These are phyloP conservation scores for Phaonia tiefii DNA, from an alignment of 2,888 invertebrate genomes.

Conservation along the genomic window DNA sequence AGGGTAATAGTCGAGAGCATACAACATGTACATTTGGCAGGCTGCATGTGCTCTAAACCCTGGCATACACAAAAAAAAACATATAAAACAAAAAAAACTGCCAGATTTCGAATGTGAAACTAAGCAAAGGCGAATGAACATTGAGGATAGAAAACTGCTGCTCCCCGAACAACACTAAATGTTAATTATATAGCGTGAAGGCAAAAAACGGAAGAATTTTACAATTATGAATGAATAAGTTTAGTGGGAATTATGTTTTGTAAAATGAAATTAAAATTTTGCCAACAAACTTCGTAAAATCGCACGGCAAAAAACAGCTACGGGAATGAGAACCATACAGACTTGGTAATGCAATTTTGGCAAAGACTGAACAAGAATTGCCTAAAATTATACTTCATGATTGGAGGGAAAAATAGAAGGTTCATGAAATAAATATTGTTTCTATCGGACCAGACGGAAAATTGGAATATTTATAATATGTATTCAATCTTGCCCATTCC, in stretches of 20 bases:
- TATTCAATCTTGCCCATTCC: too few species aligned
- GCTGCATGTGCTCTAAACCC: slow-evolving; percentile 3
- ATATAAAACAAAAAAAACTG: not conserved
- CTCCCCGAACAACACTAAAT: slow-evolving; percentile 62
- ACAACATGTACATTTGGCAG: slow-evolving; percentile 16
- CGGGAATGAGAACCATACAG: too few species aligned
- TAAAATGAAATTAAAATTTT: slow-evolving; percentile 20
- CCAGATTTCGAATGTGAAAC: slow-evolving; percentile 27
- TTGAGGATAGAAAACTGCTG: not conserved
- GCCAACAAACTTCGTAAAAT: too few species aligned
- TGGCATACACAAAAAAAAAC: not conserved
- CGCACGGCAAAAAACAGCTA: too few species aligned
- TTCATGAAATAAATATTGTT: too few species aligned
- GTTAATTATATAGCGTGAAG: slow-evolving; percentile 56
- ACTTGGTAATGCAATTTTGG: too few species aligned
- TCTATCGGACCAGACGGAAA: too few species aligned
- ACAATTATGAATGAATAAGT: slow-evolving; percentile 64
- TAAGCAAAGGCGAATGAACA: slow-evolving; percentile 6
- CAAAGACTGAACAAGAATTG: too few species aligned
- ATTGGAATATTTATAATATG: too few species aligned
- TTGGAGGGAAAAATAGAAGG: too few species aligned
- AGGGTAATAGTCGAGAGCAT: slow-evolving; percentile 27
- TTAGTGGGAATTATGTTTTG: slow-evolving; percentile 32
- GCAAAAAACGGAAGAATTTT: slow-evolving; percentile 36
- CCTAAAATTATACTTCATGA: too few species aligned